Percentiles rank a stretch among this genome's conserved stretches.
Conservation (phyloP, 1,140 invertebrate genomes). For the Stratiolaelaps scimitus region DNA sequence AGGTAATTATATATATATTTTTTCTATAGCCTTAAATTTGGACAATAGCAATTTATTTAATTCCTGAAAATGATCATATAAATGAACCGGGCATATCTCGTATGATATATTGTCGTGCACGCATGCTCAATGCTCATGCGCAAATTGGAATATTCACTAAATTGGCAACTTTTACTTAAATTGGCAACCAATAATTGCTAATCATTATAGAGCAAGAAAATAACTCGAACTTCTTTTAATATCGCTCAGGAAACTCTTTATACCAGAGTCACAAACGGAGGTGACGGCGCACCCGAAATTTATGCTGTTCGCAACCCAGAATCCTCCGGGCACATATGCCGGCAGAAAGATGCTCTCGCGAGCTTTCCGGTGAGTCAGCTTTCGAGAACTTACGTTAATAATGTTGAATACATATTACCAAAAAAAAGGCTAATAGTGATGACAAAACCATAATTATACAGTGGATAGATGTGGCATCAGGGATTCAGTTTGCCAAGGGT, state of each 20-base stretch:
- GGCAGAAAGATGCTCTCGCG: conserved; percentile 62
- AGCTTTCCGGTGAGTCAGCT: not conserved
- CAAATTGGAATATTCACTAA: too few species aligned
- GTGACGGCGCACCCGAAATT: conserved; percentile 87
- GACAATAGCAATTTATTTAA: not conserved
- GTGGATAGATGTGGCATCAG: not conserved
- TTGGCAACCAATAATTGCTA: too few species aligned
- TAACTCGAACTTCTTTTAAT: conserved; percentile 48
- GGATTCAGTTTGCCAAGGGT: not conserved
- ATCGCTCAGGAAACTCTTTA: conserved; percentile 65
- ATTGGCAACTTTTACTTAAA: too few species aligned
- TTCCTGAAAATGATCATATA: not conserved
- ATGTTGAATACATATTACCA: too few species aligned
- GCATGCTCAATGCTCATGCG: too few species aligned
- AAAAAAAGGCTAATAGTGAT: too few species aligned
- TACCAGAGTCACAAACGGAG: conserved; percentile 82
- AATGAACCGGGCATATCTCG: conserved; percentile 11
- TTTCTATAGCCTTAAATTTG: not conserved
- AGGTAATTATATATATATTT: not conserved
- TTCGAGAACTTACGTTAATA: not conserved
- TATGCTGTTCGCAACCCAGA: conserved; percentile 96
- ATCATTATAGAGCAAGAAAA: too few species aligned
- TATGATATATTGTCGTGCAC: conserved; percentile 8
- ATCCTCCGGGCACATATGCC: conserved; percentile 92
- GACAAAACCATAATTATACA: too few species aligned